Evolutionary conservation across 1,140 invertebrate genomes (phyloP), one percentile per base, ranked within the genome.

Genomic region (Lucilia cuprina): DNA sequence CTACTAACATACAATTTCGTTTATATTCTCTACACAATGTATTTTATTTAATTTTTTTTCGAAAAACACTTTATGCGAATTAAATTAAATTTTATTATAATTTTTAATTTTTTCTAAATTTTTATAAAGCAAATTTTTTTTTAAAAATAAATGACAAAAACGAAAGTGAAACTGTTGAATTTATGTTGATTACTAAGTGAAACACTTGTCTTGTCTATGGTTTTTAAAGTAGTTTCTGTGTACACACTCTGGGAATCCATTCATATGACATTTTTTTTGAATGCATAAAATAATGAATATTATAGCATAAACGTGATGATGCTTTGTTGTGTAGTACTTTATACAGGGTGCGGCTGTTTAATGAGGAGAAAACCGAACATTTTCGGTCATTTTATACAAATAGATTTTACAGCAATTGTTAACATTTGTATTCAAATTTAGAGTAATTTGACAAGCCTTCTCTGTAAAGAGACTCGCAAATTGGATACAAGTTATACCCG

Each of bases 121-220:
- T 30, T 30, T 30, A 5, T 8, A 41, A 41, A 41, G 41, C 5
- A 55, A 55, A 55, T 17, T 12, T 55, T 55, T 12, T 55, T 30
- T 30, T 30, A 30, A 30, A 30, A 30, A 55, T 14, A 55, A 55
- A 55, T 55, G 12, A 21, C n/a, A n/a, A 78, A 80, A 80, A 80
- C 77, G 77, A 80, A 80, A 80, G 77, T 80, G 77, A 80, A 80
- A 80, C 47, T 47, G n/a, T 80, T 50, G 77, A 80, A 80, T 80
- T 80, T 80, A 80, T 80, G 77, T 80, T 80, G 41, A 47, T 49
- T 49, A 80, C 77, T 80, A 80, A 80, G 49, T 25, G 77, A 47
- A 21, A 80, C 21, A 19, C 5, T 12, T 80, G 77, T 25, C n/a
- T 70, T 41, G 77, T 80, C 77, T 50, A 80, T 25, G 77, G 47